Percentiles rank a stretch among this genome's conserved stretches.
These are phyloP conservation scores for Neogale vison DNA, from an alignment of 2,113 vertebrate species.

Conservation along the genomic window DNA sequence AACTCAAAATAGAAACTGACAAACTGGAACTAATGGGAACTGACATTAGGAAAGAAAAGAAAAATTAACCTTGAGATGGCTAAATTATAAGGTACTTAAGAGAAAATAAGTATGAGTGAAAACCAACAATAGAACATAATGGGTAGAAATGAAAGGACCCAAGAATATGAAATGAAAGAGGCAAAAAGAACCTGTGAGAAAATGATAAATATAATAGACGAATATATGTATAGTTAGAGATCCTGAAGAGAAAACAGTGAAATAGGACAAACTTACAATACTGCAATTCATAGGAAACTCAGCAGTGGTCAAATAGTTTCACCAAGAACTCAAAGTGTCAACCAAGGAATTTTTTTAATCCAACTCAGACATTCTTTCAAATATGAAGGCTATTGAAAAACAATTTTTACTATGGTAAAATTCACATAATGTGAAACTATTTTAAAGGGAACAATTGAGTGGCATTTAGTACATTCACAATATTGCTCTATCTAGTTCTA, in stretches of 20 bases:
- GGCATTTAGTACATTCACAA: neutral
- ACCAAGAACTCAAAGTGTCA: neutral
- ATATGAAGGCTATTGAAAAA: neutral
- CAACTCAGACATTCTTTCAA: neutral
- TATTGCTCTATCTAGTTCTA: neutral
- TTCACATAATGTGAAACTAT: neutral
- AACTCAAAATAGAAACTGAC: neutral
- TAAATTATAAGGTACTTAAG: neutral
- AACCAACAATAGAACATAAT: neutral
- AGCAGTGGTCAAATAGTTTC: neutral
- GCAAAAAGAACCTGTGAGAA: neutral
- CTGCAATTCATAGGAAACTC: neutral
- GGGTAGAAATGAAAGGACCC: neutral
- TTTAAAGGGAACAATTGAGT: neutral
- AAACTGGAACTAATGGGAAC: neutral
- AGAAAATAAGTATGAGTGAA: neutral
- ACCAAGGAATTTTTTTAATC: neutral
- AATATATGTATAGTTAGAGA: neutral
- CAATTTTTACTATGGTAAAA: neutral
- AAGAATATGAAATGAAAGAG: neutral
- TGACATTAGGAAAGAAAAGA: neutral
- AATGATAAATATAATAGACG: neutral
- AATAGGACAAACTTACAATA: neutral
- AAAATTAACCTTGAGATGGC: neutral
- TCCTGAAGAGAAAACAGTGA: neutral